Conservation (phyloP, 1,140 invertebrate species). For the Trialeurodes vaporariorum region DNA sequence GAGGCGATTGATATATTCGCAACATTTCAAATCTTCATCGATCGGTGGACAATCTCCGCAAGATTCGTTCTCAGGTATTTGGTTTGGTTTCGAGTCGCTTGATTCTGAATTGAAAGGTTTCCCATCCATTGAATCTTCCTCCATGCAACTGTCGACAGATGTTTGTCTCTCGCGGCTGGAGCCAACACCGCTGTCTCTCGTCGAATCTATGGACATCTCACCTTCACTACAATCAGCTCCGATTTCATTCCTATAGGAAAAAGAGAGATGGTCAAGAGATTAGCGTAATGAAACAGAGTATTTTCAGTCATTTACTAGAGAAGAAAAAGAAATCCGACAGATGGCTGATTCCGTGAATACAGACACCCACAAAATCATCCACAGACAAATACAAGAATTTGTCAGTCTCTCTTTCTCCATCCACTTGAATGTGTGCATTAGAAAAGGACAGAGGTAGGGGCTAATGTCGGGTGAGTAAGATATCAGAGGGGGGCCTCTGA, state of each 20-base stretch:
- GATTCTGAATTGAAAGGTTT: not conserved
- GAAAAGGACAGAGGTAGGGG: too few relatives aligned
- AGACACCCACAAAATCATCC: too few relatives aligned
- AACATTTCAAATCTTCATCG: not conserved
- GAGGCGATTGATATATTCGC: not conserved
- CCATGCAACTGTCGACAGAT: conserved; percentile 13
- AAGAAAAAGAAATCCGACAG: too few relatives aligned
- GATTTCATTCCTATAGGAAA: conserved; percentile 7
- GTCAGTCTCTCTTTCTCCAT: too few relatives aligned
- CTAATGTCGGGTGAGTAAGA: too few relatives aligned
- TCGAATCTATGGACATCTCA: conserved; percentile 41
- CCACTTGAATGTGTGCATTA: too few relatives aligned
- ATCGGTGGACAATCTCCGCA: not conserved
- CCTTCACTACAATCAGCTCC: conserved; percentile 14
- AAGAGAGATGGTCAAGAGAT: too few relatives aligned
- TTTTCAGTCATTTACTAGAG: too few relatives aligned
- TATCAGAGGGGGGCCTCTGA: too few relatives aligned
- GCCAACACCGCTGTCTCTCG: conserved; percentile 41
- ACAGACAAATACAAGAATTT: too few relatives aligned
- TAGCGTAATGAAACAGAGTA: too few relatives aligned
- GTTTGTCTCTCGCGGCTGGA: conserved; percentile 30
- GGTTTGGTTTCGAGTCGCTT: not conserved
- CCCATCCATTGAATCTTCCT: conserved; percentile 8
- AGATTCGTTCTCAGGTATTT: not conserved
- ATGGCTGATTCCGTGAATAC: too few relatives aligned